Conservation (phyloP, 2,888 invertebrate genomes). For the Leptogaster cylindrica region DNA sequence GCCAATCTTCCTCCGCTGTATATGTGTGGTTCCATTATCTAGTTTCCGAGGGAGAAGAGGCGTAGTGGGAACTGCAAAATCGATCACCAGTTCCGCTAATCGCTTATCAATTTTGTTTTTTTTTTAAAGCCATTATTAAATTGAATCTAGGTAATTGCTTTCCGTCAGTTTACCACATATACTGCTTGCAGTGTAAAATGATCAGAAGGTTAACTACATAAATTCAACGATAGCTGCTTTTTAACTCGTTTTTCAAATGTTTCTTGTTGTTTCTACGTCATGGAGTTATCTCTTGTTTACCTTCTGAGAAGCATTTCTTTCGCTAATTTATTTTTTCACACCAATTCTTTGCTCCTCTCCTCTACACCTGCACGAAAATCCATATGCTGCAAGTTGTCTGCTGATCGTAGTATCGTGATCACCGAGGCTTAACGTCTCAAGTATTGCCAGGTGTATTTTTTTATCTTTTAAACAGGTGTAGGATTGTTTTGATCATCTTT, state of each 20-base stretch:
- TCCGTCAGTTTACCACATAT: too few species aligned
- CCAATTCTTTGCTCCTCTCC: conserved; percentile 18
- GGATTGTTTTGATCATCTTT: too few species aligned
- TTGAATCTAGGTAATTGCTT: background rate
- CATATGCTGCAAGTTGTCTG: background rate
- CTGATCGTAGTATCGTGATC: conserved; percentile 23
- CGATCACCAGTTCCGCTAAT: too few species aligned
- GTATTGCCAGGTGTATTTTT: conserved; percentile 28
- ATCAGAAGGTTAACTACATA: too few species aligned
- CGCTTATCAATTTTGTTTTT: conserved; percentile 2
- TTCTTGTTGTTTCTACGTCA: conserved; percentile 4
- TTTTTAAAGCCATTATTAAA: background rate
- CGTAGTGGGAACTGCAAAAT: background rate
- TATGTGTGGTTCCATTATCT: conserved; percentile 3
- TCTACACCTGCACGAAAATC: conserved; percentile 45
- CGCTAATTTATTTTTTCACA: background rate
- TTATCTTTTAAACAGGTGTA: background rate
- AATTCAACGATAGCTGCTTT: background rate
- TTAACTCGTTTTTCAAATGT: too few species aligned
- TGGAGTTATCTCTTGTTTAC: conserved; percentile 31
- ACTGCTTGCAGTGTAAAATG: too few species aligned
- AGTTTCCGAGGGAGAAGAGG: background rate
- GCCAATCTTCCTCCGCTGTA: background rate
- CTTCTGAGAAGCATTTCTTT: conserved; percentile 11
- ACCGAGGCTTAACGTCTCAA: background rate